Percentiles rank a stretch among this genome's conserved stretches.
These are phyloP conservation scores for Eumerus sabulonum DNA, from an alignment of 2,888 invertebrate species.

Conservation along the genomic window DNA sequence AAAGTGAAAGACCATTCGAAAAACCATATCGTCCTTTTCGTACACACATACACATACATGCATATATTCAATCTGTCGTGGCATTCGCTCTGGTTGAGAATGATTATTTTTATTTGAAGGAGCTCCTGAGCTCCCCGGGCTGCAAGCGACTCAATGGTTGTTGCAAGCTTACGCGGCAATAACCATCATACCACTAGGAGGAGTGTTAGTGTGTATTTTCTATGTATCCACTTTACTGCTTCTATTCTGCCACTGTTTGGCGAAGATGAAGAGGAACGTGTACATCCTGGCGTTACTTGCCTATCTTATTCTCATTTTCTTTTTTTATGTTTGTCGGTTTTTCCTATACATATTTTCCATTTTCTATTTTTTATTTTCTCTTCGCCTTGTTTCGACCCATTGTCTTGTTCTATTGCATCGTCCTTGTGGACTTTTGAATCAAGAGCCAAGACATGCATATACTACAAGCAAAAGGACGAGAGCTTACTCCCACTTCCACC, in stretches of 20 bases:
- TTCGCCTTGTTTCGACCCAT: slow-evolving; percentile 26
- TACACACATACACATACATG: background rate
- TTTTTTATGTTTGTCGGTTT: slow-evolving; percentile 27
- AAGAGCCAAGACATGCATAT: slow-evolving; percentile 65
- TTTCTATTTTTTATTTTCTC: slow-evolving; percentile 27
- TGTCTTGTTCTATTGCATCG: slow-evolving; percentile 67
- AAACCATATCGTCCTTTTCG: slow-evolving; percentile 39
- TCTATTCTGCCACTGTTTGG: slow-evolving; percentile 21
- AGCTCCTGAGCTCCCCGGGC: background rate
- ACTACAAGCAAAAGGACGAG: slow-evolving; percentile 30
- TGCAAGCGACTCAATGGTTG: background rate
- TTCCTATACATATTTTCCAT: slow-evolving; percentile 25
- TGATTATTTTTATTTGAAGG: slow-evolving; percentile 14
- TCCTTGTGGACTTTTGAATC: slow-evolving; percentile 65
- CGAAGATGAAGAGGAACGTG: slow-evolving; percentile 40
- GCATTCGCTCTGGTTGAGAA: slow-evolving; percentile 1
- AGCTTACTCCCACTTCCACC: slow-evolving; percentile 17
- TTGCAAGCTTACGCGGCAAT: slow-evolving; percentile 47
- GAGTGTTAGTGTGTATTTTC: slow-evolving; percentile 44
- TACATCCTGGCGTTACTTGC: slow-evolving; percentile 39
- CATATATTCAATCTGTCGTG: no score
- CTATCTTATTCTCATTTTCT: background rate
- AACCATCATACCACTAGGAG: slow-evolving; percentile 20
- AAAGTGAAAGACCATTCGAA: slow-evolving; percentile 21
- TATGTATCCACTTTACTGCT: slow-evolving; percentile 49